Evolutionary conservation across 2,797 vertebrate genomes (phyloP), one percentile per base, ranked within the genome.

Genomic region (Squalus acanthias): DNA sequence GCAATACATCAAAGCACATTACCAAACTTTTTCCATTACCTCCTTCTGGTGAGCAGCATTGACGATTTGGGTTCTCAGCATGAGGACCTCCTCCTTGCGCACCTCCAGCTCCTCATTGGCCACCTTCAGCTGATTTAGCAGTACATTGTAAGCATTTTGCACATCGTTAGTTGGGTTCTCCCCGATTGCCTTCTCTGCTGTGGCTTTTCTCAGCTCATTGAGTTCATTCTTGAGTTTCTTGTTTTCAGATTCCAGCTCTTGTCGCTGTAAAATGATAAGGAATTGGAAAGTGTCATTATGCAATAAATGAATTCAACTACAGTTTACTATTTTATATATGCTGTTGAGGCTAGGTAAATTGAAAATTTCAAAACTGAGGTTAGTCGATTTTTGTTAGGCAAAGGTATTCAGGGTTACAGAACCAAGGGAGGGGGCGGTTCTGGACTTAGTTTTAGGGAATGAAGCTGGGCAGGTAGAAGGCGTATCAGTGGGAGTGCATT

Each of bases 171-270:
- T 97, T 0, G 98, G 97, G 96, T 97, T 97, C 97, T 97, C 97
- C 74, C 98, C 97, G 0, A 97, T 97, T 4, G 98, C 98, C 0
- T 96, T 97, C 8, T 98, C 98, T 0, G 97, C 98, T 0, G 99
- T 72, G 0, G 98, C 96, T 97, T 98, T 99, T 97, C 98, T 98
- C 97, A 99, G 97, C 96, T 99, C 98, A 0, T 99, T 99, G 82
- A 99, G 98, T 87, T 99, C 99, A 0, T 99, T 99, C 97, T 99
- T 99, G 96, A 99, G 98, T 96, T 99, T 99, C 98, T 99, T 99
- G 98, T 99, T 99, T 97, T 99, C 99, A 0, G 98, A 98, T 96
- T 99, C 99, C 85, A 99, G 98, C 97, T 99, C 99, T 97, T 99
- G 98, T 96, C 98, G 98, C 99, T 99, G 98, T 76, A 97, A 97